Evolutionary conservation across 2,113 vertebrate species (phyloP).

Genomic region (Tauraco erythrolophus): DNA sequence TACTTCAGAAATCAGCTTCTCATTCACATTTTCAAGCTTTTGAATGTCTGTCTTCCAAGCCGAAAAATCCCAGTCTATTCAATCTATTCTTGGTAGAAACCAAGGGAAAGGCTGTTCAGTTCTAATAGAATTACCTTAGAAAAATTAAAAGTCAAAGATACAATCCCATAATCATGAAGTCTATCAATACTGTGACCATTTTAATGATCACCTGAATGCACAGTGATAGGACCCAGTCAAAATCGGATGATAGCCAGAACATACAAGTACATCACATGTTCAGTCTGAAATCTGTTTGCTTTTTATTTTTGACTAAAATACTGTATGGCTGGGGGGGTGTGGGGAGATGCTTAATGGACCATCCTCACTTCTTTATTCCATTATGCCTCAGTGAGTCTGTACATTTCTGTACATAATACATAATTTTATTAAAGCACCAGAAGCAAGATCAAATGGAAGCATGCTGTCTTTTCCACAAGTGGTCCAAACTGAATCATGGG

Average conservation of each 20-base stretch:
- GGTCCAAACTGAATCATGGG: background rate
- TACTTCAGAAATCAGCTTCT: background rate
- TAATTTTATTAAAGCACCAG: background rate
- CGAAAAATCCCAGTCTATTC: background rate
- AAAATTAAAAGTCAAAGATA: background rate
- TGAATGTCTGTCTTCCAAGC: background rate
- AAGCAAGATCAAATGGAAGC: background rate
- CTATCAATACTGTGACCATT: background rate
- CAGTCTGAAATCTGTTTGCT: background rate
- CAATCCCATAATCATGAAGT: background rate
- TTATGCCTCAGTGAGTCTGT: background rate
- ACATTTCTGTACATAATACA: background rate
- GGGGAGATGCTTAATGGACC: background rate
- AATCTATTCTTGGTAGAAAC: background rate
- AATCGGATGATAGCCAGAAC: background rate
- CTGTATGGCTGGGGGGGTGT: rapidly evolving
- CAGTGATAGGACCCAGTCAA: background rate
- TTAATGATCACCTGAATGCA: background rate
- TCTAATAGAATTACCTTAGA: background rate
- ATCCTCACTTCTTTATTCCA: background rate
- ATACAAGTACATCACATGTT: background rate
- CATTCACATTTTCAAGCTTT: background rate
- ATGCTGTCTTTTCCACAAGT: background rate
- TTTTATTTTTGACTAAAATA: background rate
- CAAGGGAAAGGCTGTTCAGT: background rate